Evolutionary conservation across 2,888 invertebrate genomes (phyloP).

Genomic region (Autographa gamma): DNA sequence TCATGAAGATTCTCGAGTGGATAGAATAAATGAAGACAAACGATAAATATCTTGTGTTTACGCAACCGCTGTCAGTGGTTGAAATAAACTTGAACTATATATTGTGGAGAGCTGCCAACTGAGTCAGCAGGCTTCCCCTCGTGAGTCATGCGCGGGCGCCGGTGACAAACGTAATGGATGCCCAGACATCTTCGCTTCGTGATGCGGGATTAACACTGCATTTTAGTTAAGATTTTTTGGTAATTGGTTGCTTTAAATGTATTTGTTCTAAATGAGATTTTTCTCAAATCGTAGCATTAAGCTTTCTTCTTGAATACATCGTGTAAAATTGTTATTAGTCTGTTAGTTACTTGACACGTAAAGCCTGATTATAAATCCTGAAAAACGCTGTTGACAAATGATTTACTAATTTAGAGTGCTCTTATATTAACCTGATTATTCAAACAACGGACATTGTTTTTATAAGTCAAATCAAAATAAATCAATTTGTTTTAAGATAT

Average conservation of each 20-base stretch:
- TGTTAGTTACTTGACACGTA: too few relatives aligned
- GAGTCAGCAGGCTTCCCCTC: constrained; percentile 69
- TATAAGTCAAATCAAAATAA: too few relatives aligned
- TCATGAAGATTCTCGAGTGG: not conserved
- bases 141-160: constrained; percentile 56
- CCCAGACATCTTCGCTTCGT: constrained; percentile 29
- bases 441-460: too few relatives aligned
- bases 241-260: not conserved
- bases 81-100: constrained; percentile 67
- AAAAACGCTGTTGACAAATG: too few relatives aligned
- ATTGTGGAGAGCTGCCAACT: constrained; percentile 66
- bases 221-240: not conserved
- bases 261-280: too few relatives aligned
- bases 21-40: constrained; percentile 4
- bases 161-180: constrained; percentile 46
- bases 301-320: too few relatives aligned
- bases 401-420: too few relatives aligned
- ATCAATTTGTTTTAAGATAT: too few relatives aligned
- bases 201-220: constrained; percentile 12
- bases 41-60: constrained; percentile 37
- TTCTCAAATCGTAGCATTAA: too few relatives aligned
- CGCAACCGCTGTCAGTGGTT: constrained; percentile 45
- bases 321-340: too few relatives aligned
- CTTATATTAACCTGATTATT: too few relatives aligned
- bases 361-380: too few relatives aligned